Evolutionary conservation across 2,797 vertebrate species (phyloP).

Genomic region (Melopsittacus undulatus): DNA sequence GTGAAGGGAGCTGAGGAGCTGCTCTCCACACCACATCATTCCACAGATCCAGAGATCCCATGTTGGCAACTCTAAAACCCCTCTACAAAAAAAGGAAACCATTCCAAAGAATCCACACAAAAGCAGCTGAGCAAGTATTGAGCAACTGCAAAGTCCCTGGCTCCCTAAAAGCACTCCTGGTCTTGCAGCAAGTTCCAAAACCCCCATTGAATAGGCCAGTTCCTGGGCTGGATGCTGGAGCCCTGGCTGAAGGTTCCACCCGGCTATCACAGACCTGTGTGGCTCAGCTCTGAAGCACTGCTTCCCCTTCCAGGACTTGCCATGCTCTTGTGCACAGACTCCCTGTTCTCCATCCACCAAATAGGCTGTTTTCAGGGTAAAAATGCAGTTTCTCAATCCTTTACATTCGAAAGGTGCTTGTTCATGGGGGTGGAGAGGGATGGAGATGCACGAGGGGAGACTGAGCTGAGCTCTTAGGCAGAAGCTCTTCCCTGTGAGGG

Average conservation of each 20-base stretch:
- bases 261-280: not conserved
- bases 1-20: not conserved
- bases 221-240: not conserved
- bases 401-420: not conserved
- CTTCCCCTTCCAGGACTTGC: not conserved
- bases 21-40: not conserved
- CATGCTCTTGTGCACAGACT: not conserved
- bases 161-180: not conserved
- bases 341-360: fast-evolving
- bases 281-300: not conserved
- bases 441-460: not conserved
- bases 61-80: not conserved
- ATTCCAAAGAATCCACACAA: not conserved
- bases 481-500: not conserved
- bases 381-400: not conserved
- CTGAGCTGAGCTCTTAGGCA: not conserved
- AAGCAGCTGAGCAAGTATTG: not conserved
- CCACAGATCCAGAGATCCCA: not conserved
- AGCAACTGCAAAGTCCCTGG: constrained; percentile 5
- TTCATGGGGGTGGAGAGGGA: not conserved
- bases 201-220: not conserved
- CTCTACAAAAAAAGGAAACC: not conserved
- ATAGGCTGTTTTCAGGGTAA: not conserved
- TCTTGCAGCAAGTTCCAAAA: not conserved
- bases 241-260: not conserved